phyloP scores from a whole-genome alignment of 1,140 invertebrate species.

The Pachyrhynchus sulphureomaculatus region DNA sequence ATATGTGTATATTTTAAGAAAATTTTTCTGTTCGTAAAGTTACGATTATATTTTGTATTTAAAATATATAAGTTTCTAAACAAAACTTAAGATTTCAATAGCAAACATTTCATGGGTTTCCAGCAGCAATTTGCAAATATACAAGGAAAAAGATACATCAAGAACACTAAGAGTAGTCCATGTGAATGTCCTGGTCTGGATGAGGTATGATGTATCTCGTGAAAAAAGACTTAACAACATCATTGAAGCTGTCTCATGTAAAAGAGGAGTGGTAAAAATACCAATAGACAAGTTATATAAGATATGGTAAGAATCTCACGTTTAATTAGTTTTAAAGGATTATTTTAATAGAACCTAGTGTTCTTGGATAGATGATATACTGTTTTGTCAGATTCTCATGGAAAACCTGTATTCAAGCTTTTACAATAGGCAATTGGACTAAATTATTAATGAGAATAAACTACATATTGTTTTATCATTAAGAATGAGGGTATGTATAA shows the following conservation, averaged over 20 bases:
- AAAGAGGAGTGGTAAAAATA: conserved; percentile 57
- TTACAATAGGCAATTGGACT: no score
- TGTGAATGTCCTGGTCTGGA: conserved; percentile 55
- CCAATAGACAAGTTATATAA: conserved; percentile 53
- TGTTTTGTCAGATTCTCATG: neutral
- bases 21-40: no score
- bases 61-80: no score
- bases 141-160: conserved; percentile 42
- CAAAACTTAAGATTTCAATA: neutral
- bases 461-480: no score
- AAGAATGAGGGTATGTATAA: no score
- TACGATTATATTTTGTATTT: no score
- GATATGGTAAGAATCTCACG: conserved; percentile 55
- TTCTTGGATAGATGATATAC: neutral
- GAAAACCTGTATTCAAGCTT: no score
- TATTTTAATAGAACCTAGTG: neutral
- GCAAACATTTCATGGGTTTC: conserved; percentile 56
- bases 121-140: conserved; percentile 56
- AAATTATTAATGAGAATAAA: no score
- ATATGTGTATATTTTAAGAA: no score
- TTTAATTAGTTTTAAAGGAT: neutral
- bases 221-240: conserved; percentile 62
- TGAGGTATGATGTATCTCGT: conserved; percentile 53
- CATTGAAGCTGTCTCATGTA: conserved; percentile 63
- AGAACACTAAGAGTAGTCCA: conserved; percentile 53